These are phyloP conservation scores for Cotesia glomerata DNA, from an alignment of 1,140 invertebrate species.

Conservation along the genomic window DNA sequence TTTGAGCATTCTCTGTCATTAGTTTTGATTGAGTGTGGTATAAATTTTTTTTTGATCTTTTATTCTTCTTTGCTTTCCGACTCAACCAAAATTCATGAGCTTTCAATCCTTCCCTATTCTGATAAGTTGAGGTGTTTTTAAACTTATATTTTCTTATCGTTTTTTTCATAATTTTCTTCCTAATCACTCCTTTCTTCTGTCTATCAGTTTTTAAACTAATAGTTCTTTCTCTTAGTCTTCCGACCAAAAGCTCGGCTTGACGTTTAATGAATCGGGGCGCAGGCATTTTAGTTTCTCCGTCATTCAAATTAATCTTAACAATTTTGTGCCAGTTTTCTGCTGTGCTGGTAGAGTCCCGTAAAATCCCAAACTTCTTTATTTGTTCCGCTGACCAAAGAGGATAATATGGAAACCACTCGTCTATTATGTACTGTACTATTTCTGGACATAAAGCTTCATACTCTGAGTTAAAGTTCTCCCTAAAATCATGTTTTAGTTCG, in stretches of 20 bases:
- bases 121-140: too few species aligned
- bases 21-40: too few species aligned
- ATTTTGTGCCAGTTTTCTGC: conserved; percentile 1
- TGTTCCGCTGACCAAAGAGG: neutral
- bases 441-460: neutral
- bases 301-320: neutral
- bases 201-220: neutral
- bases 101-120: too few species aligned
- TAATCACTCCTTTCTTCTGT: neutral
- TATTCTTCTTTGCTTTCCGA: too few species aligned
- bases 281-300: neutral
- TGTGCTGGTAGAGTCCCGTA: neutral
- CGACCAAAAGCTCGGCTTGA: neutral
- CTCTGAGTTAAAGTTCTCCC: neutral
- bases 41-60: too few species aligned
- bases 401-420: neutral
- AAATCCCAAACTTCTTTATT: neutral
- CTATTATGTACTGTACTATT: neutral
- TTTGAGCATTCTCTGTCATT: too few species aligned
- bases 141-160: too few species aligned
- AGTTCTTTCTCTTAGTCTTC: neutral
- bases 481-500: neutral
- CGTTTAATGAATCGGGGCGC: neutral
- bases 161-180: too few species aligned
- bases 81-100: too few species aligned